These are phyloP conservation scores for Dissostichus mawsoni DNA, from an alignment of 2,113 vertebrate species.

Conservation along the genomic window DNA sequence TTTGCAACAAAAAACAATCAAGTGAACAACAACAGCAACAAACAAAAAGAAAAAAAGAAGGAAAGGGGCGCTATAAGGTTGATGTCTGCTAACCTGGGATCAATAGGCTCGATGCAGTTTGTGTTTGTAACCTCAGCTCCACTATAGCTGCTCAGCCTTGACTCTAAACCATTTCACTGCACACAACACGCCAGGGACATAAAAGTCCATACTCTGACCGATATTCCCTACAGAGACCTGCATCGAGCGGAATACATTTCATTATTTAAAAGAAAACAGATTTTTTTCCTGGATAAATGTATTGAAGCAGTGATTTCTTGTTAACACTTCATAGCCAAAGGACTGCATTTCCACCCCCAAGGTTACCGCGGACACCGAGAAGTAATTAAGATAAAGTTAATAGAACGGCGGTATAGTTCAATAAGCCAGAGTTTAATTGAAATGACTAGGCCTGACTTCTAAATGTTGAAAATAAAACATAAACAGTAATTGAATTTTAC, in stretches of 20 bases:
- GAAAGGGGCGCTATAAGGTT: neutral
- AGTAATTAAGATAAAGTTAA: conserved; percentile 83
- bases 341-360: conserved; percentile 45
- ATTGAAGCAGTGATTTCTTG: conserved; percentile 41
- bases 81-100: conserved; percentile 46
- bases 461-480: conserved; percentile 60
- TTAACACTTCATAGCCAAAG: conserved; percentile 40
- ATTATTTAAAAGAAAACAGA: conserved; percentile 7
- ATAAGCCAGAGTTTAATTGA: conserved; percentile 75
- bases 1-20: no score
- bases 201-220: neutral
- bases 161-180: conserved; percentile 22
- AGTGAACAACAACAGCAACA: no score
- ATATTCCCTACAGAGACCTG: neutral
- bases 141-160: conserved; percentile 21
- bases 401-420: conserved; percentile 74
- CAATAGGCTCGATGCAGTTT: conserved; percentile 31
- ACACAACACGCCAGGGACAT: neutral
- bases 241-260: conserved; percentile 10
- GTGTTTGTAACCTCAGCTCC: conserved; percentile 25
- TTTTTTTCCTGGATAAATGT: conserved; percentile 7
- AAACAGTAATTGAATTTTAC: conserved; percentile 58
- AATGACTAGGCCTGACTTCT: conserved; percentile 55
- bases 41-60: no score
- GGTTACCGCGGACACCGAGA: conserved; percentile 68